Evolutionary conservation across 2,113 vertebrate genomes (phyloP).

Genomic region (Bos taurus): ARS-UCD2.0 NC_037344.1:32767001-32767500

Average conservation of each 20-base stretch:
- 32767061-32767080: background rate
- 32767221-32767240: background rate
- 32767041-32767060: background rate
- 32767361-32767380: background rate
- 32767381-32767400: background rate
- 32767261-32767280: rapidly evolving
- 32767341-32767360: background rate
- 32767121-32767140: background rate
- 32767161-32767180: background rate
- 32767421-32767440: background rate
- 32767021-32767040: background rate
- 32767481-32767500: background rate
- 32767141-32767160: rapidly evolving
- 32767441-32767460: too few relatives aligned
- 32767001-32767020: background rate
- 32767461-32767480: too few relatives aligned
- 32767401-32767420: background rate
- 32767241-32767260: rapidly evolving
- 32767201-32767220: background rate
- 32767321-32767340: background rate
- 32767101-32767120: background rate
- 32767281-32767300: background rate
- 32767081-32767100: background rate
- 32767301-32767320: background rate
- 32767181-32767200: background rate